phyloP scores from a whole-genome alignment of 2,113 vertebrate genomes.

The Melanerpes formicivorus region DNA sequence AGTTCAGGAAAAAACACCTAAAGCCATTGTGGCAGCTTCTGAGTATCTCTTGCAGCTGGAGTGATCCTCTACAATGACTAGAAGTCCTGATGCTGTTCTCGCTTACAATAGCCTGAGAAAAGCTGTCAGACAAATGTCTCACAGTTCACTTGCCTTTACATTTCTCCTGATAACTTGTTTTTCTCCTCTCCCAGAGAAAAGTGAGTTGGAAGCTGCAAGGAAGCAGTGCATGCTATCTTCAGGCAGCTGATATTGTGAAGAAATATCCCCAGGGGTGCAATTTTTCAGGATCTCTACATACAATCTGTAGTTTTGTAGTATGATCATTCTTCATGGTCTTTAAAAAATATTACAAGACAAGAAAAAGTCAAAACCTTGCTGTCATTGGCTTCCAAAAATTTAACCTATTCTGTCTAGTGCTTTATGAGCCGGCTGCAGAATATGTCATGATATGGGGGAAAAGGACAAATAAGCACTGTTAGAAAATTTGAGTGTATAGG shows the following conservation, averaged over 20 bases:
- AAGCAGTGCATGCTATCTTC: neutral
- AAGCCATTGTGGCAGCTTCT: neutral
- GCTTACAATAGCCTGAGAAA: neutral
- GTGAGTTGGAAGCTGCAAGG: neutral
- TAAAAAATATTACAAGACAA: neutral
- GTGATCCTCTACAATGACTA: neutral
- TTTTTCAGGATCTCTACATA: neutral
- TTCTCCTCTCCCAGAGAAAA: neutral
- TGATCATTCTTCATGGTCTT: neutral
- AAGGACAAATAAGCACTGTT: neutral
- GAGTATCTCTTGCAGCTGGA: neutral
- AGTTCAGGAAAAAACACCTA: neutral
- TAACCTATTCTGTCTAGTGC: neutral
- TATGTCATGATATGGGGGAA: neutral
- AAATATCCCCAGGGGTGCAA: neutral
- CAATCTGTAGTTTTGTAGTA: neutral
- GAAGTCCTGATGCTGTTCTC: neutral
- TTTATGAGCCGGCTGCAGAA: neutral
- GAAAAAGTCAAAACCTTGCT: neutral
- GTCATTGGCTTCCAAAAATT: neutral
- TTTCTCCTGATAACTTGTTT: neutral
- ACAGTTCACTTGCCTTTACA: neutral
- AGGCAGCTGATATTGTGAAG: neutral
- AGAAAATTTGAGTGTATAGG: neutral
- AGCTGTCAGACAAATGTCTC: neutral